Evolutionary conservation across 2,888 invertebrate genomes (phyloP).

Genomic region (Drosophila recens): DNA sequence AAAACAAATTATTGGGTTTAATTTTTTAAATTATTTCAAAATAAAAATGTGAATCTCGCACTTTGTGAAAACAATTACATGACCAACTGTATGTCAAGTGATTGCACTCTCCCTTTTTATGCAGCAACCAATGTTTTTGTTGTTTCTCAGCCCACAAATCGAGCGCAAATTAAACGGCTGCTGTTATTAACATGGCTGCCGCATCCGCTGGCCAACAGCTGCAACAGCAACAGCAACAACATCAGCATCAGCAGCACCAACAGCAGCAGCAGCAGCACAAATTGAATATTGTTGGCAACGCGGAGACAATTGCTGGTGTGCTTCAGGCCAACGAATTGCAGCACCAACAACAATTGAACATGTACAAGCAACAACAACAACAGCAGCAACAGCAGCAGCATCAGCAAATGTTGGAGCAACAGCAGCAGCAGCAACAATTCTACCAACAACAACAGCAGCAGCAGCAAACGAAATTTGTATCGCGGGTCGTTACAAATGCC

Average conservation of each 20-base stretch:
- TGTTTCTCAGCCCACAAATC: slow-evolving; percentile 46
- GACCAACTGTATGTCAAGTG: not conserved
- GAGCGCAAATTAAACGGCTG: slow-evolving; percentile 57
- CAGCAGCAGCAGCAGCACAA: slow-evolving; percentile 72
- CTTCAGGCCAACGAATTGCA: slow-evolving; percentile 67
- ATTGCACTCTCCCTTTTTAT: slow-evolving; percentile 15
- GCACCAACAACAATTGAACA: slow-evolving; percentile 69
- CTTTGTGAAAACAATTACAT: not conserved
- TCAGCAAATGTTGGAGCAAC: slow-evolving; percentile 65
- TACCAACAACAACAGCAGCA: slow-evolving; percentile 53
- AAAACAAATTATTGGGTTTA: no score
- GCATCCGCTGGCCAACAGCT: slow-evolving; percentile 85
- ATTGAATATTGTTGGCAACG: slow-evolving; percentile 74
- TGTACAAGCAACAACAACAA: slow-evolving; percentile 66
- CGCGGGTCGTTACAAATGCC: slow-evolving; percentile 78
- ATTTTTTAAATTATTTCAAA: no score
- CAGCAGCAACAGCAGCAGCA: slow-evolving; percentile 60
- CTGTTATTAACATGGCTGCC: slow-evolving; percentile 84
- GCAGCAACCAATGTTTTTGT: slow-evolving; percentile 13
- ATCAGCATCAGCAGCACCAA: slow-evolving; percentile 57
- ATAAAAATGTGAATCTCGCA: not conserved
- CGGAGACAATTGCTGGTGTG: slow-evolving; percentile 66
- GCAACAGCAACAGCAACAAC: slow-evolving; percentile 72
- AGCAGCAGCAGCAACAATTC: slow-evolving; percentile 58
- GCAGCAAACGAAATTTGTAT: slow-evolving; percentile 74